A percentile compares a stretch with the other conserved stretches of the same genome.
Evolutionary conservation across 2,113 vertebrate genomes (phyloP).

Genomic region (Crypturellus undulatus): DNA sequence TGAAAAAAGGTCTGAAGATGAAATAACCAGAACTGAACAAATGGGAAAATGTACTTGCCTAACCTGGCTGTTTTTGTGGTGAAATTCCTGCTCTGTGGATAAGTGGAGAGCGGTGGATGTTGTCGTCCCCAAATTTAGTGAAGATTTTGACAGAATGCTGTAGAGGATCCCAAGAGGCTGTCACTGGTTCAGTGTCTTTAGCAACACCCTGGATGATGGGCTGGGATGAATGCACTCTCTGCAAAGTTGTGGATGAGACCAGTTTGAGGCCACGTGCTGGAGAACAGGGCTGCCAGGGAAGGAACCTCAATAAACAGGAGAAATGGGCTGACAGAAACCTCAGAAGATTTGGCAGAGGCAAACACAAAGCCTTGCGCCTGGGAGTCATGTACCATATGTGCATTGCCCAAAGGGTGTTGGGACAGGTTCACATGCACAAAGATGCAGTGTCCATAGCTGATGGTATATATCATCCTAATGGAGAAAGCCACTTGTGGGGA

Average conservation of each 20-base stretch:
- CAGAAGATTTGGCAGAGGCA: background rate
- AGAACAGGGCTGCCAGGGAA: background rate
- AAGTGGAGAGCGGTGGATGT: background rate
- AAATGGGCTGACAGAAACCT: background rate
- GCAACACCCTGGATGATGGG: background rate
- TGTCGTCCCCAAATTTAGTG: background rate
- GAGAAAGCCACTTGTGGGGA: background rate
- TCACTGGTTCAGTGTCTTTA: background rate
- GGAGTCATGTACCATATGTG: background rate
- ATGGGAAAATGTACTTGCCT: background rate
- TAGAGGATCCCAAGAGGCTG: background rate
- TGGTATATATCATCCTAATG: background rate
- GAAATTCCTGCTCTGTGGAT: background rate
- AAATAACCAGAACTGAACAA: background rate
- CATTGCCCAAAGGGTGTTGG: background rate
- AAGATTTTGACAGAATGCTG: background rate
- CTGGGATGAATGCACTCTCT: background rate
- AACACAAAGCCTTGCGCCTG: background rate
- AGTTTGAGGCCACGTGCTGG: background rate
- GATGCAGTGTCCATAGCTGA: background rate
- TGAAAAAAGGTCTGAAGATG: background rate
- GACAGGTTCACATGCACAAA: background rate
- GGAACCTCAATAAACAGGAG: background rate
- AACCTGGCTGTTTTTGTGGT: background rate
- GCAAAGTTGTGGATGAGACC: background rate